Conservation (phyloP, 2,113 vertebrate species). For the Connochaetes taurinus region DNA sequence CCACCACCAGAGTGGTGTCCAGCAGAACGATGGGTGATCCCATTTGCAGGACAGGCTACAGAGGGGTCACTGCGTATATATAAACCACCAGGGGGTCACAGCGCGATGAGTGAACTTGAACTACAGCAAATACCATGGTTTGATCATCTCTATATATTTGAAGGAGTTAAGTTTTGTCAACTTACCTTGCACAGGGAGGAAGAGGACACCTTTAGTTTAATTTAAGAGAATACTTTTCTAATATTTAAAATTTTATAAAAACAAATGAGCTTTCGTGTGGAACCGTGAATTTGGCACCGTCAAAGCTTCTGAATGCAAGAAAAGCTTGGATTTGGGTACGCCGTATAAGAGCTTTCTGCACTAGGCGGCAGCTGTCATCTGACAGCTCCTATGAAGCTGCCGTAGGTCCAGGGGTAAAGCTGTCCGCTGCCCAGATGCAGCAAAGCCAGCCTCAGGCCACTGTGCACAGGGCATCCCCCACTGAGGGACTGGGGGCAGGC, state of each 20-base stretch:
- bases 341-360: background rate
- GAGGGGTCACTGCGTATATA: rapidly evolving
- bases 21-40: rapidly evolving
- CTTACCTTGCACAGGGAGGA: background rate
- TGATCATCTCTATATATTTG: background rate
- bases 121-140: background rate
- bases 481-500: rapidly evolving
- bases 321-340: too few relatives aligned
- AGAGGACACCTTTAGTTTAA: background rate
- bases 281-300: too few relatives aligned
- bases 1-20: background rate
- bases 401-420: rapidly evolving
- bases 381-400: too few relatives aligned
- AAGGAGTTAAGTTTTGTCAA: background rate
- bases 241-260: background rate
- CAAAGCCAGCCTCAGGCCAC: background rate
- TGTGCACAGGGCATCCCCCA: too few relatives aligned
- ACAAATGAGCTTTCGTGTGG: background rate
- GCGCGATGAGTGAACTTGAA: background rate
- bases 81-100: background rate
- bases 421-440: background rate
- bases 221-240: background rate
- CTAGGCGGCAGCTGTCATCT: too few relatives aligned
- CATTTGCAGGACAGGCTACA: too few relatives aligned
- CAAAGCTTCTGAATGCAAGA: background rate